Evolutionary conservation across 2,113 vertebrate genomes (phyloP).

Genomic region (Rallus limicola): DNA sequence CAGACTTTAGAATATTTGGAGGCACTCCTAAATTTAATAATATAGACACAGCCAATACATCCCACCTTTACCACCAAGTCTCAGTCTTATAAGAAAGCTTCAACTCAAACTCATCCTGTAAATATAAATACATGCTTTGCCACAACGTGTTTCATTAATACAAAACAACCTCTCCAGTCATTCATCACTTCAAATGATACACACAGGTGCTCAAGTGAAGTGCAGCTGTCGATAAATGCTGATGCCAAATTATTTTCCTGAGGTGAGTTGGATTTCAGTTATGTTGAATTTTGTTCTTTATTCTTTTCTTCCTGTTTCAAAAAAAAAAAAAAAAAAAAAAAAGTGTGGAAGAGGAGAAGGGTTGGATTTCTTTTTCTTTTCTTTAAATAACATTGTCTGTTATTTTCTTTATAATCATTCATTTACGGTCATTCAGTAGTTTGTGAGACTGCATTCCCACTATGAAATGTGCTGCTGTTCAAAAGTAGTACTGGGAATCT

Average conservation of each 20-base stretch:
- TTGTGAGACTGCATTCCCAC: neutral
- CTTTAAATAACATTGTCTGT: neutral
- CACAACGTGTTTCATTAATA: conserved; percentile 38
- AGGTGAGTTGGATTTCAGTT: conserved; percentile 36
- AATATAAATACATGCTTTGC: conserved; percentile 51
- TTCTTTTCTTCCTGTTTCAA: neutral
- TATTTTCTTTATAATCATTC: neutral
- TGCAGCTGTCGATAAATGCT: conserved; percentile 33
- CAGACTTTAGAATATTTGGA: neutral
- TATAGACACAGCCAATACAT: neutral
- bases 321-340: neutral
- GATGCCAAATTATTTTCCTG: conserved; percentile 62
- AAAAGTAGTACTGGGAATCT: neutral
- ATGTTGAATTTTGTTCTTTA: neutral
- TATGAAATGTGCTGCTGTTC: neutral
- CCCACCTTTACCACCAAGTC: neutral
- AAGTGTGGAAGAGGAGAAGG: neutral
- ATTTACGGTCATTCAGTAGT: neutral
- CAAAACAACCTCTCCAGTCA: conserved; percentile 31
- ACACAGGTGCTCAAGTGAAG: conserved; percentile 50
- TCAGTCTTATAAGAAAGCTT: neutral
- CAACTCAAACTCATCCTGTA: neutral
- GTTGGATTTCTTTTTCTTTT: rapidly evolving
- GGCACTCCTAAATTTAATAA: neutral
- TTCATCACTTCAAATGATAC: conserved; percentile 62